Evolutionary conservation across 2,888 invertebrate species (phyloP).

Genomic region (Microplitis manilae): DNA sequence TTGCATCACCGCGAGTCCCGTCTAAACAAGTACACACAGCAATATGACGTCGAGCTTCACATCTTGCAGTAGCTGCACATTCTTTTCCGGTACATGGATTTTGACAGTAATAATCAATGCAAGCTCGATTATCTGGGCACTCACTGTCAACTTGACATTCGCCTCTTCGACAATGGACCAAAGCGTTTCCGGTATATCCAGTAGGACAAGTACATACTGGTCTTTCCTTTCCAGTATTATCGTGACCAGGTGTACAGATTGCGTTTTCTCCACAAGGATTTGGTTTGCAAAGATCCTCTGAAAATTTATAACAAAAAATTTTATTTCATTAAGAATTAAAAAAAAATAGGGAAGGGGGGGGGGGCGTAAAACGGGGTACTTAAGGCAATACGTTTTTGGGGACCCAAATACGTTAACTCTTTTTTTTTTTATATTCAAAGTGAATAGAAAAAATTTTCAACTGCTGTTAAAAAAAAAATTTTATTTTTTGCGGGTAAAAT

Average conservation of each 20-base stretch:
- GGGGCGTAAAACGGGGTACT: no score
- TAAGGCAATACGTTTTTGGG: no score
- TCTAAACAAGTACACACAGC: constrained; percentile 87
- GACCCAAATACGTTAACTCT: no score
- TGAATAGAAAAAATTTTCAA: no score
- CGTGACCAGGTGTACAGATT: constrained; percentile 87
- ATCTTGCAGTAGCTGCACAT: constrained; percentile 84
- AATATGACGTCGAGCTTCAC: constrained; percentile 83
- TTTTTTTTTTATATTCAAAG: no score
- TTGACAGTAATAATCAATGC: constrained; percentile 80
- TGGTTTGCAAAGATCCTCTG: constrained; percentile 87
- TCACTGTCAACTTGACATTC: constrained; percentile 86
- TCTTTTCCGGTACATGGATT: constrained; percentile 83
- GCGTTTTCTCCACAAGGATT: constrained; percentile 90
- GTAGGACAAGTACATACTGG: constrained; percentile 89
- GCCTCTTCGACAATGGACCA: constrained; percentile 81
- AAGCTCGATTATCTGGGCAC: constrained; percentile 83
- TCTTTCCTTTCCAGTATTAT: constrained; percentile 84
- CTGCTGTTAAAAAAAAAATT: no score
- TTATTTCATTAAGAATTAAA: constrained; percentile 16
- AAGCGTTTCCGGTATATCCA: constrained; percentile 85
- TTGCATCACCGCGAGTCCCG: constrained; percentile 78
- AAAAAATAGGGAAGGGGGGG: background rate
- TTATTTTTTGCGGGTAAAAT: no score
- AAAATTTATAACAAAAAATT: constrained; percentile 76